These are phyloP conservation scores for Malacoraja senta DNA, from an alignment of 2,797 vertebrate genomes.

Conservation along the genomic window DNA sequence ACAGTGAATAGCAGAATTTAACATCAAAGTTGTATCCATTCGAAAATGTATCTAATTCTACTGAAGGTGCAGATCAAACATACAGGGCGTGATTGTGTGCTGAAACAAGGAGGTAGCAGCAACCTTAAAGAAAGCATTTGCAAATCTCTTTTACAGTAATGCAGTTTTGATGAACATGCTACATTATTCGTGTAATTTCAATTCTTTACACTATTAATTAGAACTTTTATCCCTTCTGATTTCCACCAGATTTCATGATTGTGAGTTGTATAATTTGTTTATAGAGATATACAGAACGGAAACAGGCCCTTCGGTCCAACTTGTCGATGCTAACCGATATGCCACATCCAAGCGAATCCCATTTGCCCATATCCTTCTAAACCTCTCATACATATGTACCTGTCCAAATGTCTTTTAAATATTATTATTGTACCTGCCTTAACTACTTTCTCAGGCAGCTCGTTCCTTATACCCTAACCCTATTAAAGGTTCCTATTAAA, in stretches of 20 bases:
- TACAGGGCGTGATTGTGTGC: neutral
- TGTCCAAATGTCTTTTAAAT: no score
- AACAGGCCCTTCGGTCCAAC: no score
- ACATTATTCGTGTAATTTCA: slow-evolving; percentile 3
- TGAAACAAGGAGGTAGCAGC: neutral
- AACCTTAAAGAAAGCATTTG: neutral
- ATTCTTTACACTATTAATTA: neutral
- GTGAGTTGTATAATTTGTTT: neutral
- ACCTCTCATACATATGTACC: no score
- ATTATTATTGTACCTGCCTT: no score
- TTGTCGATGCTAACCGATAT: no score
- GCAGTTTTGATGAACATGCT: neutral
- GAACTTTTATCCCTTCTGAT: neutral
- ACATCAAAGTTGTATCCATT: neutral
- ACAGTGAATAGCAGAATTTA: neutral
- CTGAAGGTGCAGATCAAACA: neutral
- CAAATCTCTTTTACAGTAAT: neutral
- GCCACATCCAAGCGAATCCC: no score
- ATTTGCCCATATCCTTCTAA: no score
- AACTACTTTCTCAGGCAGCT: no score
- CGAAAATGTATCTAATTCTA: neutral
- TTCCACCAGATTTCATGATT: neutral
- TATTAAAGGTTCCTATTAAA: no score
- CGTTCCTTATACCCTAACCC: no score
- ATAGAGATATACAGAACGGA: no score